Base-by-base conservation (phyloP, 2,797 vertebrate species). In the Trachops cirrhosus region DNA sequence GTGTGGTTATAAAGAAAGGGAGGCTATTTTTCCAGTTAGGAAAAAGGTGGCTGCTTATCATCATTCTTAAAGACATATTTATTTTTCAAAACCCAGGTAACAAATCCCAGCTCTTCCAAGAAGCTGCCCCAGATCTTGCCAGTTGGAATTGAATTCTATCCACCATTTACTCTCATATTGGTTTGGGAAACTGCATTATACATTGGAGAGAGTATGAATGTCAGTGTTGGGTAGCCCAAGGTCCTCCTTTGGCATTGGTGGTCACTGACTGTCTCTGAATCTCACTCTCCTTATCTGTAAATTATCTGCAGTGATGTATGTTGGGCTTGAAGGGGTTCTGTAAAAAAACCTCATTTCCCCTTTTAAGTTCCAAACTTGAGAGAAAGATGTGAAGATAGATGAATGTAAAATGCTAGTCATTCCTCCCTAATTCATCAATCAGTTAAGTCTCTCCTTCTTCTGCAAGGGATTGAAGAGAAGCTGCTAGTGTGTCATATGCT, bases 1-100 rank as follows among this genome's bases (percentile, higher is more conserved):
- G 5, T 96, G 94, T 67, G 94, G 93, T 96, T 97, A 96, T 78
- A 46, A 87, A 89, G 92, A 90, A 96, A 95, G 9, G 41, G 73
- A 94, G 52, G 64, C 46, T 70, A 50, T 89, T 93, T 96, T 85
- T 92, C 46, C 74, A 89, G 73, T 68, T 77, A 67, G 85, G 80
- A 82, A 87, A 90, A 97, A 87, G 71, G 52, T 79, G 48, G 41
- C 68, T 95, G 84, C 37, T 80, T 89, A 59, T 90, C 32, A 62
- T 95, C 85, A 52, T 86, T 96, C n/a, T 91, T 90, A 85, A 94
- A 75, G 94, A 89, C 18, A 62, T 79, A 29, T 50, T 96, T 94
- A 22, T 68, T 86, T 96, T 87, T 96, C 39, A 77, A 84, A 93
- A 89, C 19, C 37, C 64, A 94, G 88, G 91, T 91, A 91, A 93